Percentiles rank a stretch among this genome's conserved stretches.
phyloP scores from a whole-genome alignment of 2,113 vertebrate genomes.

The Spea bombifrons region DNA sequence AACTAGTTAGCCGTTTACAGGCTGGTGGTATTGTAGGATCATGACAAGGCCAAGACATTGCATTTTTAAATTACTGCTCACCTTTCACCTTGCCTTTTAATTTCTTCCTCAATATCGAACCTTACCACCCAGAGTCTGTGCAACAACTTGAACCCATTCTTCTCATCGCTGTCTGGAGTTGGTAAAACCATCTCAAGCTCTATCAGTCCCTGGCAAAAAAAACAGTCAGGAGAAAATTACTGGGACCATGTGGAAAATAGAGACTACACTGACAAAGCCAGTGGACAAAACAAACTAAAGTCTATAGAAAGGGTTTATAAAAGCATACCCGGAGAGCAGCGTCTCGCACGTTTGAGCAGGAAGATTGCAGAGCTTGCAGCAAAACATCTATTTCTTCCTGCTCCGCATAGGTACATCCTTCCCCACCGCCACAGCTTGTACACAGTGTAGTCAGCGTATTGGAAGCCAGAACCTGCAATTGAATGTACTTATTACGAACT shows the following conservation, averaged over 20 bases:
- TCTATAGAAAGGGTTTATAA: neutral
- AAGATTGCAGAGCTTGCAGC: conserved; percentile 80
- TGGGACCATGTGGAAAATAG: no score
- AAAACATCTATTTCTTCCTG: conserved; percentile 89
- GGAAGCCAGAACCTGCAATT: conserved; percentile 83
- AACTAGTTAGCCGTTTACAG: no score
- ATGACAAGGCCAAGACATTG: neutral
- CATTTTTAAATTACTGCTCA: conserved; percentile 50
- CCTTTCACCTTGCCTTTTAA: conserved; percentile 79
- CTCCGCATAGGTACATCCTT: conserved; percentile 86
- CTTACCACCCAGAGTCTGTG: conserved; percentile 89
- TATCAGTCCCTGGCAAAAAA: conserved; percentile 77
- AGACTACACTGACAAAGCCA: no score
- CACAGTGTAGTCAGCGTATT: conserved; percentile 82
- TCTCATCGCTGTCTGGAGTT: conserved; percentile 79
- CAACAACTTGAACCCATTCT: conserved; percentile 80
- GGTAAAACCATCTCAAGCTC: conserved; percentile 91
- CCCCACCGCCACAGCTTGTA: conserved; percentile 79
- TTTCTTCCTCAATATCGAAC: conserved; percentile 89
- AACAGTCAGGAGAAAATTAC: neutral
- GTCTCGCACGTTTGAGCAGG: conserved; percentile 88
- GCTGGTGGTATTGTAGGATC: neutral
- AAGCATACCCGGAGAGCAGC: conserved; percentile 83
- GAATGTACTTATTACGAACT: neutral
- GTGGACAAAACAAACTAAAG: neutral